phyloP scores from a whole-genome alignment of 2,113 vertebrate genomes.

The Bubalus kerabau region DNA sequence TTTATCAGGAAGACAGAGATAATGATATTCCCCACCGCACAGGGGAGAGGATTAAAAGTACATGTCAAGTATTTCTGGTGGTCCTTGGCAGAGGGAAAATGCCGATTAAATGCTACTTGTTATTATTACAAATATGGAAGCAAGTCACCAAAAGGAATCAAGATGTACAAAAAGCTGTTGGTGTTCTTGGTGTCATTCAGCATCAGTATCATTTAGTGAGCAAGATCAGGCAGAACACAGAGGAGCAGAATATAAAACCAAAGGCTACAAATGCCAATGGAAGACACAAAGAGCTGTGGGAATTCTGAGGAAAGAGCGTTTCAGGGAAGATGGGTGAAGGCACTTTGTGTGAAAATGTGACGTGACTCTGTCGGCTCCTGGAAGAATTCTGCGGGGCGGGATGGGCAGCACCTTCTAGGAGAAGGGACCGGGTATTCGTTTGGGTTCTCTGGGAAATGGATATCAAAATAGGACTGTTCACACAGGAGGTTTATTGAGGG shows the following conservation, averaged over 20 bases:
- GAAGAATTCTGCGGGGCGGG: neutral
- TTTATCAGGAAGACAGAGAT: neutral
- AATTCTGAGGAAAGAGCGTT: neutral
- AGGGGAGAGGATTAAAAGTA: neutral
- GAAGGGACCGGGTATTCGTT: neutral
- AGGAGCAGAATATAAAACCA: neutral
- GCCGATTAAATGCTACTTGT: neutral
- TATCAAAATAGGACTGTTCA: neutral
- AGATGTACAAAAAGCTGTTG: neutral
- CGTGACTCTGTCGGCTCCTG: rapidly evolving
- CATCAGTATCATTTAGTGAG: neutral
- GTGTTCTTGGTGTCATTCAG: neutral
- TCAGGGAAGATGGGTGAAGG: neutral
- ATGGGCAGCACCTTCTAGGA: neutral
- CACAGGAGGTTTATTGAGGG: neutral
- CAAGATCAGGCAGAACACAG: neutral
- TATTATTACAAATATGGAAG: neutral
- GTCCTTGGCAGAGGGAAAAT: neutral
- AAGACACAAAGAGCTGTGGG: neutral
- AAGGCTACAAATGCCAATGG: neutral
- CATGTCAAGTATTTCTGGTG: neutral
- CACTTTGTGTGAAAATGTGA: neutral
- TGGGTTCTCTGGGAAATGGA: neutral
- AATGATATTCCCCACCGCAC: neutral
- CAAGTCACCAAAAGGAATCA: neutral